Conservation (phyloP, 2,113 vertebrate genomes). For the Megatriorchis doriae region DNA sequence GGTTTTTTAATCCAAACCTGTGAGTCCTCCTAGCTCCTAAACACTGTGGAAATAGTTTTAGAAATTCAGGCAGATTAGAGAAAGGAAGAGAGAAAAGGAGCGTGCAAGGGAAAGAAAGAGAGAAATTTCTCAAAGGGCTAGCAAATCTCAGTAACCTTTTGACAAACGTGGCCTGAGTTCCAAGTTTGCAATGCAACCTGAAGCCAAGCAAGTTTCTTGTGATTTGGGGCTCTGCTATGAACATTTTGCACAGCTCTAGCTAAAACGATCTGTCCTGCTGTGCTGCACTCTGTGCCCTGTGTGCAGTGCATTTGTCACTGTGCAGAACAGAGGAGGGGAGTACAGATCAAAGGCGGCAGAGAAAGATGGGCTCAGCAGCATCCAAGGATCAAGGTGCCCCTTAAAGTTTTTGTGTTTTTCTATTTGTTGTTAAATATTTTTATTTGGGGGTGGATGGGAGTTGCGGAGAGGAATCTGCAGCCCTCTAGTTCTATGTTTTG, state of each 20-base stretch:
- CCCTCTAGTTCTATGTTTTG: background rate
- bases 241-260: slow-evolving; percentile 57
- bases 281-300: slow-evolving; percentile 59
- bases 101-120: background rate
- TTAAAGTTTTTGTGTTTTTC: slow-evolving; percentile 36
- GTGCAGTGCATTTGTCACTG: slow-evolving; percentile 57
- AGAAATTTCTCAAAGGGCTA: slow-evolving; percentile 28
- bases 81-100: slow-evolving; percentile 17
- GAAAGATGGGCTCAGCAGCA: slow-evolving; percentile 54
- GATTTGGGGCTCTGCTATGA: slow-evolving; percentile 63
- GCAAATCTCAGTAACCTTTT: slow-evolving; percentile 45
- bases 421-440: slow-evolving; percentile 39
- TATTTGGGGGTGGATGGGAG: background rate
- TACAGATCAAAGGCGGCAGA: slow-evolving; percentile 50
- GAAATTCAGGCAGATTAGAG: slow-evolving; percentile 39
- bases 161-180: slow-evolving; percentile 46
- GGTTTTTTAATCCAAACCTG: slow-evolving; percentile 3
- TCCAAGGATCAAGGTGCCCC: slow-evolving; percentile 11
- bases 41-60: slow-evolving; percentile 47
- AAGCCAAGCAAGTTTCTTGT: slow-evolving; percentile 52
- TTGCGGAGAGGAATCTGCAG: background rate
- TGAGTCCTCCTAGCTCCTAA: slow-evolving; percentile 16
- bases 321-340: slow-evolving; percentile 56
- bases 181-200: slow-evolving; percentile 41
- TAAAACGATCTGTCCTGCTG: slow-evolving; percentile 61